A percentile compares a stretch with the other conserved stretches of the same genome.
These are phyloP conservation scores for Ardeotis arabs DNA, from an alignment of 2,113 vertebrate genomes.

Conservation along the genomic window DNA sequence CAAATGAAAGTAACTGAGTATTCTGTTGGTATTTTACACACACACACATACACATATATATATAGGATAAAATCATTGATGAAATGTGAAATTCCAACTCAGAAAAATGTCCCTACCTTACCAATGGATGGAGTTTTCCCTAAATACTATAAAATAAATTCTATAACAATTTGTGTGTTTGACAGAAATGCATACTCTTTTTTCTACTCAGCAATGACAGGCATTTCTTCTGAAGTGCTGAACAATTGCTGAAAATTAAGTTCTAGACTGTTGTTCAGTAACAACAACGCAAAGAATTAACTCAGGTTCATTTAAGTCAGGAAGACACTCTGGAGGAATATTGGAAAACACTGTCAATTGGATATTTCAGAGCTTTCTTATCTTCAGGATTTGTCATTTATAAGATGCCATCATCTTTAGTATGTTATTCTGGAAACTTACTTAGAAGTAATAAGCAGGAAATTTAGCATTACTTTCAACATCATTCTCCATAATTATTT, in stretches of 20 bases:
- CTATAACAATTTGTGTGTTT: background rate
- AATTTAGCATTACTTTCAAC: conserved; percentile 60
- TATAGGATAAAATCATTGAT: background rate
- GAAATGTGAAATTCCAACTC: background rate
- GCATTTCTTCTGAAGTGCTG: background rate
- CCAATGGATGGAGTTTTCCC: background rate
- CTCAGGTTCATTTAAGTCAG: background rate
- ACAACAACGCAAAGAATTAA: background rate
- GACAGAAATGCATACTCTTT: background rate
- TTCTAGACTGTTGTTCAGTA: background rate
- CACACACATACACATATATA: background rate
- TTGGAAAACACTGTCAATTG: conserved; percentile 29
- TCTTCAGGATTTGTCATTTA: conserved; percentile 32
- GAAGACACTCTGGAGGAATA: background rate
- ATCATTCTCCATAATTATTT: conserved; percentile 55
- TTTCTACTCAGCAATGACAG: background rate
- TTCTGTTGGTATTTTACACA: background rate
- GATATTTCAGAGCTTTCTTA: conserved; percentile 29
- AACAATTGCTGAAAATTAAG: background rate
- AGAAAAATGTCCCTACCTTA: background rate
- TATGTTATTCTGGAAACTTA: conserved; percentile 51
- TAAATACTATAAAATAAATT: background rate
- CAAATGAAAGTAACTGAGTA: background rate
- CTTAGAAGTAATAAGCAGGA: conserved; percentile 60
- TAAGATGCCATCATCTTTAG: conserved; percentile 42